Base-by-base conservation (phyloP, 1,140 invertebrate species). In the Ooceraea biroi region DNA sequence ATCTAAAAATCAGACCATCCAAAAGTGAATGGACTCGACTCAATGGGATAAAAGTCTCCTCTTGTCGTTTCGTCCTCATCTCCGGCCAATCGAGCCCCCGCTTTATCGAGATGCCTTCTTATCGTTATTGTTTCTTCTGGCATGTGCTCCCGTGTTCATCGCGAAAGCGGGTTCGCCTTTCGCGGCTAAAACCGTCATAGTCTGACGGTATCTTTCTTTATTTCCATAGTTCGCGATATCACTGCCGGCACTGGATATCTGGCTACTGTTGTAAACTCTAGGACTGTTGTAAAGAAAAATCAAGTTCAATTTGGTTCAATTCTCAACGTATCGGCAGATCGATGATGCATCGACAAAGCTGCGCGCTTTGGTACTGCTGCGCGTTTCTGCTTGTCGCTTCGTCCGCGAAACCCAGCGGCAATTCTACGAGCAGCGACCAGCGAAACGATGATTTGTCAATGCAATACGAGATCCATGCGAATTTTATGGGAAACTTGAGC, bases 191-290 rank as follows among this genome's bases (percentile, higher is more conserved):
- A 48, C 19, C 3, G 17, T 22, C 1, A 2, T 14, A 44, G 7
- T 44, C 41, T 46, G 17, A 58, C n/a, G 12, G 22, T 80, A 57
- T 78, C 50, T 27, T 55, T 78, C 36, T 8, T 80, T 22, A 36
- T 80, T 80, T 80, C 65, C 50, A 50, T 57, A 78, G 63, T 78
- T 30, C 36, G 36, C 8, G 76, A 41, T 78, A 78, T 57, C 48
- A 14, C 19, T 80, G 76, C 27, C 36, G 65, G 69, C 5, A 14
- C 11, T 46, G 22, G 63, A 46, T 2, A 30, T 44, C 52, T 58
- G 14, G 27, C 30, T 36, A 52, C 3, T n/a, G n/a, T n/a, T n/a
- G n/a, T n/a, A n/a, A n/a, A n/a, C n/a, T n/a, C n/a, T n/a, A 12
- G 27, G 4, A 4, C n/a, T 22, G 1, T 27, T 5, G 19, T 36